Evolutionary conservation across 2,888 invertebrate genomes (phyloP), one percentile per base, ranked within the genome.

Genomic region (Hemicrepidius hirtus): DNA sequence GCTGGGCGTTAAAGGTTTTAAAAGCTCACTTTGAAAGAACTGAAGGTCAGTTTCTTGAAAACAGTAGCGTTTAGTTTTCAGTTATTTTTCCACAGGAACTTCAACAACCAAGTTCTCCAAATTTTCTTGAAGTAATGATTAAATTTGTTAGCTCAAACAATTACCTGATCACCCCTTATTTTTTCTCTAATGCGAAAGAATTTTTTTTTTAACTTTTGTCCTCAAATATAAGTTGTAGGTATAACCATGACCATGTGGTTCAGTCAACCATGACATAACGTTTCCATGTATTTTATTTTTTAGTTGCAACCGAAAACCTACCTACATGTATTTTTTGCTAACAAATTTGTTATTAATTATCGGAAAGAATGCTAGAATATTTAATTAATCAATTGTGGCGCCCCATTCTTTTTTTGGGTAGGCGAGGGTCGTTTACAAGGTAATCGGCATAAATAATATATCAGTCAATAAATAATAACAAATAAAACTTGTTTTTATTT

Each of bases 381-480:
- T 10, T 44, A 41, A 44, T 60, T 60, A 44, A 41, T 60, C 41
- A 41, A 10, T 18, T 13, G 24, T 60, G 60, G 60, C 60, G 60
- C 60, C 60, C 60, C 24, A n/a, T 60, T 28, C 57, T 7, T 41
- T 60, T 57, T 60, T 9, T 24, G 40, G 12, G 41, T 60, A 13
- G 41, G 60, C 41, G 60, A 60, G 44, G 41, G 60, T 44, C 60
- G 40, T 13, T 35, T 16, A 60, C 60, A 60, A 60, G 60, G 60
- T 41, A 16, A 60, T 13, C 44, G 37, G 18, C 41, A 44, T n/a
- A 18, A 12, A 37, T 20, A 18, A 41, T 28, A 20, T 59, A 40
- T n/a, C n/a, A 59, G 18, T 18, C 32, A 44, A 60, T 60, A 60
- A 60, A 60, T 21, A 60, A 60, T 60, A 60, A 60, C 20, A 44